phyloP scores from a whole-genome alignment of 2,797 vertebrate species.

The Emydoidea blandingii region DNA sequence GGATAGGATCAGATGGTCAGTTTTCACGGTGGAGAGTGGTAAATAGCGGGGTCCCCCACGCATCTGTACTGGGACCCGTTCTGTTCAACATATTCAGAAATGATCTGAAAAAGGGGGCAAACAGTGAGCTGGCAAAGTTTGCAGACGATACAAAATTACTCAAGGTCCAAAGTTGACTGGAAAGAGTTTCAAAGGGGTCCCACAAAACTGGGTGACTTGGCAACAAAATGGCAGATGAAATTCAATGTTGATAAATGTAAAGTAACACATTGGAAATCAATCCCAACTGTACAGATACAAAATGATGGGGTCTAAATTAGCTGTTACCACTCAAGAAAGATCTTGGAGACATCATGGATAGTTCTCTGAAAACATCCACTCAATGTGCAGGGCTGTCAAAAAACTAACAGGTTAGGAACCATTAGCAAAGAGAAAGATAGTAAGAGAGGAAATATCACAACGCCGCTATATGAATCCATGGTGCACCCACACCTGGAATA shows the following conservation, averaged over 20 bases:
- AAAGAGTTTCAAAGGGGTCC: neutral
- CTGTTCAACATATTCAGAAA: neutral
- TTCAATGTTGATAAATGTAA: neutral
- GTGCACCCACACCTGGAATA: neutral
- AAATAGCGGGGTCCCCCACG: neutral
- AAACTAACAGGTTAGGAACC: neutral
- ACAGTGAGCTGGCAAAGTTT: neutral
- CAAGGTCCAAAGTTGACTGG: neutral
- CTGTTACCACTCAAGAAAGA: neutral
- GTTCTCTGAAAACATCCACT: neutral
- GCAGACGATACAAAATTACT: neutral
- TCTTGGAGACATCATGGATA: neutral
- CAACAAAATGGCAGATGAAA: neutral
- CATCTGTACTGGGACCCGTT: neutral
- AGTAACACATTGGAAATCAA: neutral
- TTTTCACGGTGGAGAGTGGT: neutral
- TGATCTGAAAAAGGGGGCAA: neutral
- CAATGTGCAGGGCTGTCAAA: neutral
- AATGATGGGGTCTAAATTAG: neutral
- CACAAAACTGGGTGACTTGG: neutral
- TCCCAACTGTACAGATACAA: neutral
- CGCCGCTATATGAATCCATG: neutral
- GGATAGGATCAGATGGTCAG: neutral
- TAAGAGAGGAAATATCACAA: neutral
- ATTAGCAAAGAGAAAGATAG: neutral